Percentiles rank a stretch among this genome's conserved stretches.
These are phyloP conservation scores for Leucophenga maculata DNA, from an alignment of 2,888 invertebrate species.

Conservation along the genomic window DNA sequence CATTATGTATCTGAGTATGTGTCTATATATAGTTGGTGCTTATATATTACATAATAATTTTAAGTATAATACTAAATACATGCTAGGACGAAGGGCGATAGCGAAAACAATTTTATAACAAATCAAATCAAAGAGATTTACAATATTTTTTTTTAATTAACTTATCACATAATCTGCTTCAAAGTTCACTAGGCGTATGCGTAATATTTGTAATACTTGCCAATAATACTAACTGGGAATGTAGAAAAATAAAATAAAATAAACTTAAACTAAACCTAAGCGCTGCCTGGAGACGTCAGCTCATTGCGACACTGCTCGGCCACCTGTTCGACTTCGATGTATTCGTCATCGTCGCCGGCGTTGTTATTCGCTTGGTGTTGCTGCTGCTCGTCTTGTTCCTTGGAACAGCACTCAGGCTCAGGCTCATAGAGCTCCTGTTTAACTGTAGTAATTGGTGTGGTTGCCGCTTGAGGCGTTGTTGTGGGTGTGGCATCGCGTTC, in stretches of 20 bases:
- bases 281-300: background rate
- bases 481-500: conserved; percentile 16
- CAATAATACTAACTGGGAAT: too few species aligned
- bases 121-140: background rate
- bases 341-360: conserved; percentile 70
- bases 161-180: conserved; percentile 55
- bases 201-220: conserved; percentile 19
- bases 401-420: conserved; percentile 1
- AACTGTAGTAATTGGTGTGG: conserved; percentile 33
- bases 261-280: background rate
- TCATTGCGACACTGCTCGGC: conserved; percentile 45
- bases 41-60: conserved; percentile 47
- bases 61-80: conserved; percentile 26
- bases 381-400: background rate
- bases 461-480: conserved; percentile 11
- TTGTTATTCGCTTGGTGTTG: conserved; percentile 30
- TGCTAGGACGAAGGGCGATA: conserved; percentile 49
- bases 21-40: conserved; percentile 46
- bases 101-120: background rate
- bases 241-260: too few species aligned
- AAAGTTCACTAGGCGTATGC: conserved; percentile 43
- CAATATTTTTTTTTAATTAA: background rate
- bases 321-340: conserved; percentile 72
- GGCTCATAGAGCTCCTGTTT: conserved; percentile 53
- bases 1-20: conserved; percentile 9